phyloP scores from a whole-genome alignment of 2,888 invertebrate species.

The Chouioia cunea region DNA sequence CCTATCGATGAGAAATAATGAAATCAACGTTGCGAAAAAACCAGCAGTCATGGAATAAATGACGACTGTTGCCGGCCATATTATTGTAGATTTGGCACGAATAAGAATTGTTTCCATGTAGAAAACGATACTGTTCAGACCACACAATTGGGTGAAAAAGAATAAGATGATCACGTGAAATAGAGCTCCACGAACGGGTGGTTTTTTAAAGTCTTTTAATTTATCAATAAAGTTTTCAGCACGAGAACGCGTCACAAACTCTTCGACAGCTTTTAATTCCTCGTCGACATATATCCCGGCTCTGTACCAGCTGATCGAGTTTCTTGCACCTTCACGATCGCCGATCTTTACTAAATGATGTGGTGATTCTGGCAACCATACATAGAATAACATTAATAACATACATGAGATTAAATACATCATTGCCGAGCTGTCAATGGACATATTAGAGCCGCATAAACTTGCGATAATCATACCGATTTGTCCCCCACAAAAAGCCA shows the following conservation, averaged over 20 bases:
- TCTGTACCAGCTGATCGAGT: constrained; percentile 15
- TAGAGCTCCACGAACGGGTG: constrained; percentile 52
- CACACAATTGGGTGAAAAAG: constrained; percentile 57
- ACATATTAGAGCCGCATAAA: constrained; percentile 57
- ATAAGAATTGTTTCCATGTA: constrained; percentile 61
- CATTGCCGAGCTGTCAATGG: constrained; percentile 54
- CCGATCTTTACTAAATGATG: constrained; percentile 49
- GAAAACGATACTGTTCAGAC: constrained; percentile 55
- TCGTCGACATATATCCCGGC: constrained; percentile 2
- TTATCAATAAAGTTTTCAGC: not conserved
- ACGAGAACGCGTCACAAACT: constrained; percentile 1
- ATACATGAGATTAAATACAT: constrained; percentile 54
- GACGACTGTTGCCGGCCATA: constrained; percentile 55
- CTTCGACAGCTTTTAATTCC: not conserved
- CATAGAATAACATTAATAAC: constrained; percentile 52
- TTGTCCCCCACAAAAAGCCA: constrained; percentile 56
- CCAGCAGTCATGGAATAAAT: constrained; percentile 54
- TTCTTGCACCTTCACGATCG: not conserved
- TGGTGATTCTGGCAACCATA: constrained; percentile 59
- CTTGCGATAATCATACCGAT: constrained; percentile 58
- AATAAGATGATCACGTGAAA: constrained; percentile 52
- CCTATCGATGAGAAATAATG: constrained; percentile 57
- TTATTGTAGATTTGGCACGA: constrained; percentile 51
- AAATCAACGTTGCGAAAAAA: constrained; percentile 52
- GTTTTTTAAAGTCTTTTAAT: constrained; percentile 1